Conservation (phyloP, 2,113 vertebrate genomes). For the Trichechus manatus region DNA sequence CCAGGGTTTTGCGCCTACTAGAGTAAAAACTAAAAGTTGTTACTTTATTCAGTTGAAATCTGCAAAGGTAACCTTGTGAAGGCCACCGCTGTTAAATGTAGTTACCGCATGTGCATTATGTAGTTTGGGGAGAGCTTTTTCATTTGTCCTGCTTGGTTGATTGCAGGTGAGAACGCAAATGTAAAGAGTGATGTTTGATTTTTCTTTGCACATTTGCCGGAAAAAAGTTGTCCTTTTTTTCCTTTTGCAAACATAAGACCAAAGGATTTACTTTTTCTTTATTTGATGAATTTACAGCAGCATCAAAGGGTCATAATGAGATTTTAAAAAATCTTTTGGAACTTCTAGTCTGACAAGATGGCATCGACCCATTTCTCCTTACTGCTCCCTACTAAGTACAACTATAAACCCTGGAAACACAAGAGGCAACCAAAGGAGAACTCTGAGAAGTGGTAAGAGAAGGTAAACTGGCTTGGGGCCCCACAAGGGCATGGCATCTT, state of each 20-base stretch:
- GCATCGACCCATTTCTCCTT: no score
- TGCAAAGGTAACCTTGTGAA: neutral
- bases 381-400: no score
- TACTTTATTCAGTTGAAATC: neutral
- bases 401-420: no score
- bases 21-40: neutral
- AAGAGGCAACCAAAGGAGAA: no score
- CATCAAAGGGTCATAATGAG: neutral
- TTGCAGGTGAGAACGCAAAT: neutral
- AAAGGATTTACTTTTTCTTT: neutral
- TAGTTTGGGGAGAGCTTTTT: conserved; percentile 20
- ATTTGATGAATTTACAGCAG: conserved; percentile 8
- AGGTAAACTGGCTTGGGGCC: neutral
- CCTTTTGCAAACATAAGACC: neutral
- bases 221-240: neutral
- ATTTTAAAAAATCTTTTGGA: neutral
- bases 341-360: neutral
- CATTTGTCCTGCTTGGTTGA: neutral
- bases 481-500: neutral
- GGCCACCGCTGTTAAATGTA: neutral
- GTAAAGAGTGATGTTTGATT: neutral
- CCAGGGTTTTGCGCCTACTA: neutral
- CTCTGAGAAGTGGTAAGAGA: neutral
- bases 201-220: neutral
- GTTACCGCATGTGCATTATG: neutral